Conservation (phyloP, 2,888 invertebrate genomes). For the Odontocerum albicorne region DNA sequence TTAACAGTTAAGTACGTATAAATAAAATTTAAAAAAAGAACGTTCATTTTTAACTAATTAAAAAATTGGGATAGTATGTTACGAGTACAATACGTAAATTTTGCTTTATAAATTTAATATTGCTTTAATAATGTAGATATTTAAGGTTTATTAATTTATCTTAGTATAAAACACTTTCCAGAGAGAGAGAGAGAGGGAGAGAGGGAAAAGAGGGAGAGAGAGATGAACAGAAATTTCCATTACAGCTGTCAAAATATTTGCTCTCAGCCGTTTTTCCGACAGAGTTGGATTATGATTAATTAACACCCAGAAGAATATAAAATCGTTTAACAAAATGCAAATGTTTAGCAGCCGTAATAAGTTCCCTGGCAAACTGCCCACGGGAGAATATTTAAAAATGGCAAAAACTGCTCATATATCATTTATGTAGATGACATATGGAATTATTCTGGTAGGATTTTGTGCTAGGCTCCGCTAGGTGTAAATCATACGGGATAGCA, state of each 20-base stretch:
- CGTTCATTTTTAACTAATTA: no score
- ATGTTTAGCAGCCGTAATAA: no score
- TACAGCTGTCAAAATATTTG: neutral
- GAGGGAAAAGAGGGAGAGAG: neutral
- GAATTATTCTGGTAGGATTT: conserved; percentile 17
- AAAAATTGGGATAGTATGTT: no score
- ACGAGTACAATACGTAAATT: no score
- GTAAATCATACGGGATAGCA: conserved; percentile 30
- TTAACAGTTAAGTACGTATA: no score
- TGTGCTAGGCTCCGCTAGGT: conserved; percentile 19
- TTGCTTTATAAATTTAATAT: no score
- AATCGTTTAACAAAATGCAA: neutral
- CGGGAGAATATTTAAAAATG: conserved; percentile 12
- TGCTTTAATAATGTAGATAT: no score
- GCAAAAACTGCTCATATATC: conserved; percentile 16
- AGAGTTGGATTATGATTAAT: no score
- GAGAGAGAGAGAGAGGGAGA: neutral
- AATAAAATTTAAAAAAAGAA: no score
- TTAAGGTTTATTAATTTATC: no score
- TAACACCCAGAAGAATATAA: no score
- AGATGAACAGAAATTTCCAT: neutral
- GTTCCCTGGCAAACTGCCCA: neutral
- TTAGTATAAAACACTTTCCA: no score
- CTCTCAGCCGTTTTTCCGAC: neutral
- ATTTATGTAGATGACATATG: conserved; percentile 23